Evolutionary conservation across 2,113 vertebrate species (phyloP).

Genomic region (Cheilinus undulatus): DNA sequence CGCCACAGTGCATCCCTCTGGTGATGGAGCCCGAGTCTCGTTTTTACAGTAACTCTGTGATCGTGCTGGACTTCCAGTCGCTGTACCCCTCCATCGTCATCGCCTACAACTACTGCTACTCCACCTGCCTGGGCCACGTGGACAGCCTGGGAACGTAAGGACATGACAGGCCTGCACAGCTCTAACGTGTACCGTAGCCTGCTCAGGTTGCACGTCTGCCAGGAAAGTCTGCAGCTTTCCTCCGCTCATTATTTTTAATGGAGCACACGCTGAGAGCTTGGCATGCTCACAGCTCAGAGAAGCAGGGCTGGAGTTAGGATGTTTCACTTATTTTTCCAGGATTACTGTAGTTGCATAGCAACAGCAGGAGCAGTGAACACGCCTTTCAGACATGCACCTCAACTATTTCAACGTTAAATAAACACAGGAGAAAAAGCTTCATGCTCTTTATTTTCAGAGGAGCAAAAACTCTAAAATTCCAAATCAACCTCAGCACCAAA

Average conservation of each 20-base stretch:
- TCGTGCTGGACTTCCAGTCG: constrained; percentile 98
- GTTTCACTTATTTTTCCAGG: constrained; percentile 17
- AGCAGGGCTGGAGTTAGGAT: constrained; percentile 7
- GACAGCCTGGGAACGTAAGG: constrained; percentile 97
- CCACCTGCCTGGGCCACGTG: constrained; percentile 95
- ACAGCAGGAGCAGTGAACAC: constrained; percentile 48
- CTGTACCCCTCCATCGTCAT: constrained; percentile 98
- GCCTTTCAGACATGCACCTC: constrained; percentile 26
- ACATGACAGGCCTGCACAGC: constrained; percentile 16
- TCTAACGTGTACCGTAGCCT: background rate
- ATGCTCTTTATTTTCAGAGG: background rate
- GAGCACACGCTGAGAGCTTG: constrained; percentile 13
- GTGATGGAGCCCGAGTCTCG: constrained; percentile 98
- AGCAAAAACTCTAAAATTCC: no score
- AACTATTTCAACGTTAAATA: constrained; percentile 12
- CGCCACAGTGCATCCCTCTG: constrained; percentile 92
- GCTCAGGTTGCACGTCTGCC: constrained; percentile 4
- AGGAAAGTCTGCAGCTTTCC: background rate
- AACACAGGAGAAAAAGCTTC: constrained; percentile 10
- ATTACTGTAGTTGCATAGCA: constrained; percentile 68
- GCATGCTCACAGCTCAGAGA: constrained; percentile 42
- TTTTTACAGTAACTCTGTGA: constrained; percentile 97
- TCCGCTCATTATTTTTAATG: constrained; percentile 42
- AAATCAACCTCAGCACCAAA: no score
- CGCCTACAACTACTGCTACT: constrained; percentile 99